Conservation (phyloP, 2,888 invertebrate species). For the Conus canariensis region DNA sequence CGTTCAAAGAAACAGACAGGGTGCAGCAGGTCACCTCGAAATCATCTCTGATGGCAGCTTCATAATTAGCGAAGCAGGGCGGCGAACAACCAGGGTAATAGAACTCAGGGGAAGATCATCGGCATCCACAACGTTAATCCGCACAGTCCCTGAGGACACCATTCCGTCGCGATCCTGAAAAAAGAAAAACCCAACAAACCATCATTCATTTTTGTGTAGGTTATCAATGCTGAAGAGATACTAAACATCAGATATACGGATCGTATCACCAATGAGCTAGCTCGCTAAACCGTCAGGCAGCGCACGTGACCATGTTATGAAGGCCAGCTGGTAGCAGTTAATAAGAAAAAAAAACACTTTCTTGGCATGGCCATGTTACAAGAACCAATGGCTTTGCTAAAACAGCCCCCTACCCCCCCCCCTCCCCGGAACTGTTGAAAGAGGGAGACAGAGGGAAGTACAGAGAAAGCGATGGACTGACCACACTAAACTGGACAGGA, state of each 20-base stretch:
- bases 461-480: not conserved
- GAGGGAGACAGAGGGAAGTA: not conserved
- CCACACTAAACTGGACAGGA: not conserved
- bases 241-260: no score
- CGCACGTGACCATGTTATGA: no score
- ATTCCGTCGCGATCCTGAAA: slow-evolving; percentile 43
- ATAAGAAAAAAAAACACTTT: no score
- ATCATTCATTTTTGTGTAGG: not conserved
- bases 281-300: no score
- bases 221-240: no score
- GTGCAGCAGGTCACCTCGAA: slow-evolving; percentile 14
- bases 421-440: not conserved
- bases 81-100: slow-evolving; percentile 51
- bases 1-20: not conserved
- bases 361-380: no score
- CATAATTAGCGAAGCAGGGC: slow-evolving; percentile 57
- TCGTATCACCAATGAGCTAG: no score
- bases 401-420: no score
- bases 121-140: slow-evolving; percentile 56
- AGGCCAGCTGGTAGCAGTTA: no score
- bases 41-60: slow-evolving; percentile 37
- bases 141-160: slow-evolving; percentile 48
- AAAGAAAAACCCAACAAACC: not conserved
- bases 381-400: no score
- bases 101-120: slow-evolving; percentile 65